Percentiles rank a stretch among this genome's conserved stretches.
These are phyloP conservation scores for Sisor rabdophorus DNA, from an alignment of 2,113 vertebrate species.

Conservation along the genomic window DNA sequence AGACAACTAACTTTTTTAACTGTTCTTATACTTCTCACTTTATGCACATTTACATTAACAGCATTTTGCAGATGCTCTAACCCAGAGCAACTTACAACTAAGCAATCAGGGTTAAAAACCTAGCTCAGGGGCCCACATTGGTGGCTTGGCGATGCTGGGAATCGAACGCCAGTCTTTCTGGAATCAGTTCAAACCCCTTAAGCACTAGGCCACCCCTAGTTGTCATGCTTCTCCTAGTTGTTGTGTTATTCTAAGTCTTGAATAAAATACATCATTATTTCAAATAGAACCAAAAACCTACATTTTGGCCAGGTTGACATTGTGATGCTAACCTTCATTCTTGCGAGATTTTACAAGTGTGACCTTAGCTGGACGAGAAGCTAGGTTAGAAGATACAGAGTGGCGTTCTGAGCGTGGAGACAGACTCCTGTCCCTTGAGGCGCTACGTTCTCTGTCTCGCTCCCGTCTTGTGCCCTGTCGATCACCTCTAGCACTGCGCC, in stretches of 20 bases:
- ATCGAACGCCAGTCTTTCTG: too few relatives aligned
- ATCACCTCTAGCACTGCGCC: constrained; percentile 72
- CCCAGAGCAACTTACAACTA: too few relatives aligned
- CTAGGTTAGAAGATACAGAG: constrained; percentile 83
- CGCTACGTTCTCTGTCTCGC: constrained; percentile 78
- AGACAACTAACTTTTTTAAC: not conserved
- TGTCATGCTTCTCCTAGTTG: too few relatives aligned
- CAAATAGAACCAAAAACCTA: not conserved
- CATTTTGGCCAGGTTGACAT: constrained; percentile 46
- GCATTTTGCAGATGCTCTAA: too few relatives aligned
- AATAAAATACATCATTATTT: not conserved
- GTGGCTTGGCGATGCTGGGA: too few relatives aligned
- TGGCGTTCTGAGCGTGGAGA: constrained; percentile 88
- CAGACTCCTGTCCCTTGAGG: constrained; percentile 86
- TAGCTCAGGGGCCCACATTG: too few relatives aligned
- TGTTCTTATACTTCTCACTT: not conserved
- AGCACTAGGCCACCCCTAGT: too few relatives aligned
- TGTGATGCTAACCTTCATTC: constrained; percentile 88
- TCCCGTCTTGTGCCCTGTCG: constrained; percentile 78
- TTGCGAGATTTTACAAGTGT: constrained; percentile 95
- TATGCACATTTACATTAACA: too few relatives aligned
- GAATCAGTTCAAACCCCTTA: too few relatives aligned
- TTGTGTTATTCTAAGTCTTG: too few relatives aligned
- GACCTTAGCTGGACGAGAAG: constrained; percentile 90
- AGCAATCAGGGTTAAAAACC: too few relatives aligned